Evolutionary conservation across 2,113 vertebrate species (phyloP), one percentile per base, ranked within the genome.

Genomic region (Forbesichthys agassizii): DNA sequence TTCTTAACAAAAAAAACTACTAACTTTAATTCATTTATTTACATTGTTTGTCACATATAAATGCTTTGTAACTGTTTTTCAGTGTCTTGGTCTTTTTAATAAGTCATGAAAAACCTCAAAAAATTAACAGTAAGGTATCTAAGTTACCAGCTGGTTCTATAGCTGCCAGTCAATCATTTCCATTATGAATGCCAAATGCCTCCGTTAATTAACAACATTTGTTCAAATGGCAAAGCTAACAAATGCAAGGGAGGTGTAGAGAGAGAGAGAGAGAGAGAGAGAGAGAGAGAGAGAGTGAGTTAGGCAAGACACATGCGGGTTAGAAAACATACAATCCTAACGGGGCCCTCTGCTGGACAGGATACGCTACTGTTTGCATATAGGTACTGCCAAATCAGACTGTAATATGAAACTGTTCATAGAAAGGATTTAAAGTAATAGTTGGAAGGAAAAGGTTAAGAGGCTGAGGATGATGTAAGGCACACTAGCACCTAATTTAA

Each of bases 121-220:
- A 27, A 3, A 27, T 27, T 27, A 27, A 27, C 27, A 27, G 27
- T 27, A 27, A 27, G 27, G 27, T 27, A 27, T 27, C 27, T 27
- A 20, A 56, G 42, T 58, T n/a, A 75, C 16, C 0, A 66, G 52
- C 16, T 68, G 6, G 49, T 58, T 67, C 11, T 16, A 51, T 56
- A 13, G 55, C 42, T 79, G 16, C 70, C 51, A 10, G 71, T 82
- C 27, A 85, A 81, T 81, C 16, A 85, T 75, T 85, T 0, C 57
- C 33, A 53, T 57, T 16, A 11, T 4, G n/a, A 58, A 67, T 57
- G 7, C 55, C 14, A 62, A 55, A 52, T 36, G 3, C 42, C 36
- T 5, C 20, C 33, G 73, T 84, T 81, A 81, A 84, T 86, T 14
- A 86, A 56, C 57, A 64, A 81, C 81, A 71, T 27, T 42, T 3